Conservation (phyloP, 2,888 invertebrate genomes). For the Malthinus flaveolus region DNA sequence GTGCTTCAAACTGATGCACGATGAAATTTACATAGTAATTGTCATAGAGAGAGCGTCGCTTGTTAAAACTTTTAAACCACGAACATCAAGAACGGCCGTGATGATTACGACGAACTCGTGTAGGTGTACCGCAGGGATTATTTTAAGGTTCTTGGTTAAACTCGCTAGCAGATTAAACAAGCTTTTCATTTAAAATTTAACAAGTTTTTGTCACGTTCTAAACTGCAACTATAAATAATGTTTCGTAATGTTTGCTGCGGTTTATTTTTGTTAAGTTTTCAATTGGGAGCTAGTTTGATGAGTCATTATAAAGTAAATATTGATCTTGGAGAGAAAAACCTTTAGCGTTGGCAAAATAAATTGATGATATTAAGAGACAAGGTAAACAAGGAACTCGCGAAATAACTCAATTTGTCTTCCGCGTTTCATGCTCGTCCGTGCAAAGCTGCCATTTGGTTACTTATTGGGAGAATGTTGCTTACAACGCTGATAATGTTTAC, state of each 20-base stretch:
- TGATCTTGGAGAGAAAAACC: conserved; percentile 16
- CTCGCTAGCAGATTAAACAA: conserved; percentile 15
- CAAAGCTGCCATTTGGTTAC: conserved; percentile 25
- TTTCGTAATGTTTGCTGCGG: no score
- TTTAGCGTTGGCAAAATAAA: conserved; percentile 18
- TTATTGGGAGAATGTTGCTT: conserved; percentile 22
- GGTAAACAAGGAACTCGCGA: conserved; percentile 24
- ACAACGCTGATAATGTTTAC: conserved; percentile 15
- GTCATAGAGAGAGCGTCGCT: conserved; percentile 10
- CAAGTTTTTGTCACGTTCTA: neutral
- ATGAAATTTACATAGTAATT: conserved; percentile 22
- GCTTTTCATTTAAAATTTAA: neutral
- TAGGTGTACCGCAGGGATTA: conserved; percentile 17
- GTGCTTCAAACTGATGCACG: conserved; percentile 7
- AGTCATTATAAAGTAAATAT: conserved; percentile 15
- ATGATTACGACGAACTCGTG: conserved; percentile 6
- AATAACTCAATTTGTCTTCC: conserved; percentile 27
- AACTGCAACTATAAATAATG: neutral
- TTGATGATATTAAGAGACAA: conserved; percentile 24
- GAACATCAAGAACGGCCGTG: conserved; percentile 8
- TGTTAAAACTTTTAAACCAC: conserved; percentile 22
- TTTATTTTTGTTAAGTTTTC: neutral
- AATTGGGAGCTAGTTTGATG: neutral
- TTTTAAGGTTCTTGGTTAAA: conserved; percentile 12
- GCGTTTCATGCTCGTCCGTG: conserved; percentile 24